phyloP scores from a whole-genome alignment of 2,888 invertebrate species.

The Carterocephalus palaemon region DNA sequence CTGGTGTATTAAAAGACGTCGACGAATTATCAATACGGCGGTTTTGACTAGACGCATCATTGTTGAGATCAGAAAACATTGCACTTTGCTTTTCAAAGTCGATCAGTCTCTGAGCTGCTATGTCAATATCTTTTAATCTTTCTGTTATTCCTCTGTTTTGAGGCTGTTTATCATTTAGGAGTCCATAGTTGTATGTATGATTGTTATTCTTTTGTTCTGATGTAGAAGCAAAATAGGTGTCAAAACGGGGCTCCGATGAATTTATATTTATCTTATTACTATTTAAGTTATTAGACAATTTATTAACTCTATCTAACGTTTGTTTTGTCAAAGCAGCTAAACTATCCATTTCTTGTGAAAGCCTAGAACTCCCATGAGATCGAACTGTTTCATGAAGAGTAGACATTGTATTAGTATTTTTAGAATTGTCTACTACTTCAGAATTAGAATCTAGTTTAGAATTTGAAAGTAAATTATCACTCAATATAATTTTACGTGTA shows the following conservation, averaged over 20 bases:
- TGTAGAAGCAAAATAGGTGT: constrained; percentile 58
- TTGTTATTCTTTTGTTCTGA: constrained; percentile 57
- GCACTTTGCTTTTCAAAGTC: constrained; percentile 78
- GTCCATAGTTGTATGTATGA: constrained; percentile 60
- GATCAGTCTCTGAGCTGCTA: constrained; percentile 74
- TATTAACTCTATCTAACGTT: constrained; percentile 83
- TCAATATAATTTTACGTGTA: constrained; percentile 59
- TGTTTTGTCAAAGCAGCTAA: constrained; percentile 82
- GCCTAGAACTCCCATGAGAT: constrained; percentile 64
- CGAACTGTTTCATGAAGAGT: constrained; percentile 69
- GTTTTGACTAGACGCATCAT: constrained; percentile 74
- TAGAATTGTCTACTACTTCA: constrained; percentile 48
- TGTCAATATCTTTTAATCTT: constrained; percentile 73
- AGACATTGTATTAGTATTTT: constrained; percentile 60
- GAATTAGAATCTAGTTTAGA: constrained; percentile 48
- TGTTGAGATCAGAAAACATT: constrained; percentile 77
- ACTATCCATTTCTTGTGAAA: constrained; percentile 81
- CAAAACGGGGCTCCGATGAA: constrained; percentile 57
- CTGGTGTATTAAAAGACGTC: constrained; percentile 68
- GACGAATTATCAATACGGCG: constrained; percentile 66
- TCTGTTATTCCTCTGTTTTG: constrained; percentile 67
- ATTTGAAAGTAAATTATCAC: constrained; percentile 46
- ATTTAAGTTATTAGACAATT: constrained; percentile 78
- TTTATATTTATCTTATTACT: constrained; percentile 70
- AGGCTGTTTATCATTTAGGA: constrained; percentile 50